Evolutionary conservation across 2,113 vertebrate genomes (phyloP), one percentile per base, ranked within the genome.

Genomic region (Colossoma macropomum): DNA sequence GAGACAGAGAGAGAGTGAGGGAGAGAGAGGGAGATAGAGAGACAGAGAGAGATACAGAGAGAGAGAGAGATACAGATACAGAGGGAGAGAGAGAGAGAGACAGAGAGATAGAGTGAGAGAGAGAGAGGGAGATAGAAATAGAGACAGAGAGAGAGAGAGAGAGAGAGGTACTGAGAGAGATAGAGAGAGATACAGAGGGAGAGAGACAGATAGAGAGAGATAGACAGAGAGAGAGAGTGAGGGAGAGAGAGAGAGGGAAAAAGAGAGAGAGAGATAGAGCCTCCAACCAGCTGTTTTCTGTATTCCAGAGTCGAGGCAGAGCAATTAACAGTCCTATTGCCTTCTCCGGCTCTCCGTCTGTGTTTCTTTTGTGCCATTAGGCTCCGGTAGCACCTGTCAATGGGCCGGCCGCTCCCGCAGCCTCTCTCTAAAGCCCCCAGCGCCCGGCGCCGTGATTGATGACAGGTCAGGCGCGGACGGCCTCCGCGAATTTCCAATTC

Each of bases 391-490:
- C 89, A 93, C 90, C 92, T 93, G 88, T 92, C 91, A 93, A 76
- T 89, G 87, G 80, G 77, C 72, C 69, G 86, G 79, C 69, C 80
- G 73, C 87, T 79, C 89, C 84, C 83, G 62, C 77, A 38, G 38
- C 54, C 48, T 10, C 81, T 80, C 75, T 25, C 77, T 85, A 60
- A 86, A 88, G 72, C 45, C 85, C 85, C 87, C 84, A 87, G 90
- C 82, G 79, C 87, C 82, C 56, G 83, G 66, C 87, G 88, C 77
- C 76, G 89, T 95, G 94, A 95, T 94, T 93, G 94, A 94, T 94
- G 92, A 93, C 89, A 90, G 94, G 93, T 95, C 93, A 92, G 87
- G 84, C 86, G 76, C 87, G 91, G 80, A 82, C 78, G 85, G 90
- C 92, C 93, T 90, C 38, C 66, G 87, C 85, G 87, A 93, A 93